Conservation (phyloP, 2,113 vertebrate species). For the Aythya baeri region DNA sequence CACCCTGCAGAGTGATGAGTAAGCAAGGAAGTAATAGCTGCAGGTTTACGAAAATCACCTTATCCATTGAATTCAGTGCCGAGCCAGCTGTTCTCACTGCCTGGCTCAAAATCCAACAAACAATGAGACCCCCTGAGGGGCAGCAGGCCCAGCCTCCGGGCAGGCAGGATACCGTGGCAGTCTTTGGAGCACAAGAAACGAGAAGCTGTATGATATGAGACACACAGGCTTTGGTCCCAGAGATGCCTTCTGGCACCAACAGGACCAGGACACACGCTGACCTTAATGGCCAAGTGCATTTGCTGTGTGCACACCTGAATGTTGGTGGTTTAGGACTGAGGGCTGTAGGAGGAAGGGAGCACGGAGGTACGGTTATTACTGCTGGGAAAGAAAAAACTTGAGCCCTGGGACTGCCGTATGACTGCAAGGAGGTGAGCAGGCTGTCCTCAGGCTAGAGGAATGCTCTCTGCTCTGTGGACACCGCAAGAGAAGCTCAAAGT, state of each 20-base stretch:
- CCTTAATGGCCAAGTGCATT: background rate
- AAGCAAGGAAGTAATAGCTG: background rate
- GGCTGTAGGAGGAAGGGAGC: background rate
- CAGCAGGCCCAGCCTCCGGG: background rate
- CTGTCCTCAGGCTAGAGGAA: background rate
- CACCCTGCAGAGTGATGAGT: background rate
- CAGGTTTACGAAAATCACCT: background rate
- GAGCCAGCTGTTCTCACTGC: background rate
- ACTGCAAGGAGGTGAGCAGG: background rate
- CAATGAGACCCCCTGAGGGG: background rate
- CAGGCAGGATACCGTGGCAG: background rate
- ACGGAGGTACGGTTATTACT: background rate
- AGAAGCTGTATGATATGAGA: fast-evolving
- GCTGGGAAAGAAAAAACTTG: background rate
- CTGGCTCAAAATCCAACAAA: background rate
- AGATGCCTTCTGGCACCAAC: background rate
- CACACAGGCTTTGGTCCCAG: background rate
- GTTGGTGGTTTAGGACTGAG: background rate
- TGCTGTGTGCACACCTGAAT: background rate
- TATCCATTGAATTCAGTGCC: background rate
- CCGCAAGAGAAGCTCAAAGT: background rate
- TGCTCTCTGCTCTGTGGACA: fast-evolving
- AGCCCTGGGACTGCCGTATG: background rate
- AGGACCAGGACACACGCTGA: fast-evolving
- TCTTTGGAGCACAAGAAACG: background rate